Percentiles rank a stretch among this genome's conserved stretches.
These are phyloP conservation scores for Epizoanthus scotinus DNA, from an alignment of 92 coral and sea anemone genomes.

Conservation along the genomic window DNA sequence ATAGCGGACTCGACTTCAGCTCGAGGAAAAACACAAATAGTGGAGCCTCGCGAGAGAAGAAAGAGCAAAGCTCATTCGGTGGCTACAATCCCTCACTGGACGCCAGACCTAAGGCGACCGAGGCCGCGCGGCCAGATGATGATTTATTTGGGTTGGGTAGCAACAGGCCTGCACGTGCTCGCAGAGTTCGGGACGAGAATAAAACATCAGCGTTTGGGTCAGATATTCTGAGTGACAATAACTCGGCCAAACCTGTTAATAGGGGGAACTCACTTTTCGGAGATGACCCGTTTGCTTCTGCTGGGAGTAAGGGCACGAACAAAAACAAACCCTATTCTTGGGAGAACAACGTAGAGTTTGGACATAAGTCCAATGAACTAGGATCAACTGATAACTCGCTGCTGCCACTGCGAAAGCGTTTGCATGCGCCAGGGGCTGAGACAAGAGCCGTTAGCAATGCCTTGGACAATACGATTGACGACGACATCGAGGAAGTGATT, in stretches of 20 bases:
- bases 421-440: conserved; percentile 68
- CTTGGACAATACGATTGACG: conserved; percentile 74
- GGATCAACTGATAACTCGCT: conserved; percentile 53
- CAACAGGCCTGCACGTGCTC: conserved; percentile 50
- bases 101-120: conserved; percentile 33
- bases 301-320: conserved; percentile 35
- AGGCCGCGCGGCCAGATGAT: conserved; percentile 34
- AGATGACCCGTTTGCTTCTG: conserved; percentile 45
- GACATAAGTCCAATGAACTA: conserved; percentile 20
- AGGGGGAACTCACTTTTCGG: conserved; percentile 52
- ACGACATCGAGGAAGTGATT: conserved; percentile 91
- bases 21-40: conserved; percentile 29
- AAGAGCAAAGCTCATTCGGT: conserved; percentile 58
- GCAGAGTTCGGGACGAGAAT: conserved; percentile 52
- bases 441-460: conserved; percentile 77
- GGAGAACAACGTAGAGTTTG: conserved; percentile 72
- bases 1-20: conserved; percentile 77
- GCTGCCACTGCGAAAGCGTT: conserved; percentile 66
- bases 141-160: conserved; percentile 42
- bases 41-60: conserved; percentile 29
- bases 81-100: conserved; percentile 72
- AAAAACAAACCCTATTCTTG: conserved; percentile 62
- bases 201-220: conserved; percentile 69
- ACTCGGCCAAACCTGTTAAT: conserved; percentile 49
- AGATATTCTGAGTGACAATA: conserved; percentile 59